Conservation (phyloP, 2,113 vertebrate species). For the Gadus chalcogrammus region DNA sequence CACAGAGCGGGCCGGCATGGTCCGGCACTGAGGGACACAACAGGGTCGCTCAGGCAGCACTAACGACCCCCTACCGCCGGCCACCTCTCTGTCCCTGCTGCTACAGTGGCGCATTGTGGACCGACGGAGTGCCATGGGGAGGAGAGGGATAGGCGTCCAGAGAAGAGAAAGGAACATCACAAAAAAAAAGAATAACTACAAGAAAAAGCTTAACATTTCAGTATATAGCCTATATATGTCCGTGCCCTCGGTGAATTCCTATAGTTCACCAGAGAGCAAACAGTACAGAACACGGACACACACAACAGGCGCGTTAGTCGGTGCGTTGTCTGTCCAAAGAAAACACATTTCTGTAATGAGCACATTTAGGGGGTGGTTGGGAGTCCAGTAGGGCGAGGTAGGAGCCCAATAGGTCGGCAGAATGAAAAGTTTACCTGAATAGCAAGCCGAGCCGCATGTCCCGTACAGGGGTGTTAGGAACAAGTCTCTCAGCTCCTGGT, state of each 20-base stretch:
- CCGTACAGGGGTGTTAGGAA: conserved; percentile 15
- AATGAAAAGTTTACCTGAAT: conserved; percentile 61
- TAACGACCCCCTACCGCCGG: conserved; percentile 68
- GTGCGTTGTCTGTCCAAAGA: not conserved
- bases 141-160: conserved; percentile 4
- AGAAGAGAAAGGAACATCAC: not conserved
- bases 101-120: conserved; percentile 62
- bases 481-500: not conserved
- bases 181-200: not conserved
- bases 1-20: conserved; percentile 46
- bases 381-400: conserved; percentile 4
- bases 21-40: conserved; percentile 55
- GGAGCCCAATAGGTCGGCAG: conserved; percentile 14
- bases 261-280: conserved; percentile 7
- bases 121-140: conserved; percentile 8
- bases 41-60: conserved; percentile 65
- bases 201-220: conserved; percentile 18
- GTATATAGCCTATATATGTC: conserved; percentile 18
- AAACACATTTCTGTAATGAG: not conserved
- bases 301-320: conserved; percentile 46
- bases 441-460: conserved; percentile 58
- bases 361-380: not conserved
- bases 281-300: conserved; percentile 13
- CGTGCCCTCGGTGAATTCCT: conserved; percentile 46
- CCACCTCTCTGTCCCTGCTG: conserved; percentile 58